Conservation (phyloP, 37 sponge, comb jelly and placozoan genomes). For the Diacarnus erythraeanus region DNA sequence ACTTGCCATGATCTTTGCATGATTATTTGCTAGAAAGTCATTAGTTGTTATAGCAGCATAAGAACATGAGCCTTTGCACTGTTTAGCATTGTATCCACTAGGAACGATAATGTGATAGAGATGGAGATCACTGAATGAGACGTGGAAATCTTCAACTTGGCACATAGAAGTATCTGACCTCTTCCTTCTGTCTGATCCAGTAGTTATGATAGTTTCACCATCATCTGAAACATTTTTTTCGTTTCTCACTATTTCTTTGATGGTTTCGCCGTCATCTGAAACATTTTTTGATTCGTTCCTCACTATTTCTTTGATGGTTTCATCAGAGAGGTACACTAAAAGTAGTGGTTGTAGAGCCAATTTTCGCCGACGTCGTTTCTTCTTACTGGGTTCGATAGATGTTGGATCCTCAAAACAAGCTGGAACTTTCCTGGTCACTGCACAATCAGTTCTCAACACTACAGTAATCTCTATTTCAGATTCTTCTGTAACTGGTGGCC, state of each 20-base stretch:
- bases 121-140: slow-evolving; percentile 13
- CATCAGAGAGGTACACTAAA: slow-evolving; percentile 28
- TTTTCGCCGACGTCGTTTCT: slow-evolving; percentile 3
- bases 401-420: slow-evolving; percentile 21
- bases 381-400: slow-evolving; percentile 1
- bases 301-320: slow-evolving; percentile 4
- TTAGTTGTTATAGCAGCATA: neutral
- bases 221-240: neutral
- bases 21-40: slow-evolving; percentile 15
- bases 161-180: slow-evolving; percentile 1
- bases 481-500: neutral
- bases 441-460: slow-evolving; percentile 4
- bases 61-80: slow-evolving; percentile 42
- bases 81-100: slow-evolving; percentile 29
- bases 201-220: neutral
- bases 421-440: slow-evolving; percentile 26
- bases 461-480: slow-evolving; percentile 23
- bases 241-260: neutral
- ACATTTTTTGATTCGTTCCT: neutral
- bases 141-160: slow-evolving; percentile 8
- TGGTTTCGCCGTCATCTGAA: neutral
- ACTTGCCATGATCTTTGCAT: slow-evolving; percentile 43
- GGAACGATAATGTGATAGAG: slow-evolving; percentile 24
- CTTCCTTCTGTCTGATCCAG: neutral
- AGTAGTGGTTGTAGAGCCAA: slow-evolving; percentile 26